These are phyloP conservation scores for Vicugna pacos DNA, from an alignment of 2,113 vertebrate species.

Conservation along the genomic window DNA sequence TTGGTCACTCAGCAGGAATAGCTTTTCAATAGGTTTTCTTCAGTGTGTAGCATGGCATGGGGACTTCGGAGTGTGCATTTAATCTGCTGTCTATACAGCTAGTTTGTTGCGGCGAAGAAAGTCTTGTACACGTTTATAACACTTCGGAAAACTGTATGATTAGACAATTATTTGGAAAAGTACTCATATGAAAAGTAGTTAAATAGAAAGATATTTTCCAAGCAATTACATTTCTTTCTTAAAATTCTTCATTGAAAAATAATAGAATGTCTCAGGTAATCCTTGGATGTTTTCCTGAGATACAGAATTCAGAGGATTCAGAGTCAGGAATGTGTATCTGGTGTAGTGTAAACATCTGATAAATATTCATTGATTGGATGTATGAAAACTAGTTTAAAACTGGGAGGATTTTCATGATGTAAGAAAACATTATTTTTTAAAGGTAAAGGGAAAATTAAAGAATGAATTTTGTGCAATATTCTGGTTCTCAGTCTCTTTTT, in stretches of 20 bases:
- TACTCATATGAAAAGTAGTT: not conserved
- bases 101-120: not conserved
- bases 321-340: not conserved
- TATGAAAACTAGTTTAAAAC: not conserved
- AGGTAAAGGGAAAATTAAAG: not conserved
- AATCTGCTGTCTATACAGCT: not conserved
- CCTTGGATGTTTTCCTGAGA: not conserved
- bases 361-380: not conserved
- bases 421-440: not conserved
- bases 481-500: not conserved
- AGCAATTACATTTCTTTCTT: not conserved
- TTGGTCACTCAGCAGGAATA: not conserved
- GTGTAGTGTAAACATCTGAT: not conserved
- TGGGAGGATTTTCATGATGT: not conserved
- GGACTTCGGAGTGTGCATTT: not conserved
- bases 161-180: slow-evolving; percentile 21
- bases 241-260: not conserved
- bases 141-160: not conserved
- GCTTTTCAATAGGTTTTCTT: not conserved
- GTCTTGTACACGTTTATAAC: not conserved
- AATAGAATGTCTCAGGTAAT: not conserved
- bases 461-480: not conserved
- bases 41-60: accelerated
- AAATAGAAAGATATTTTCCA: slow-evolving; percentile 36
- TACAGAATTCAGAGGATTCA: not conserved